Evolutionary conservation across 1,140 invertebrate genomes (phyloP), one percentile per base, ranked within the genome.

Genomic region (Globodera ellingtonae): DNA sequence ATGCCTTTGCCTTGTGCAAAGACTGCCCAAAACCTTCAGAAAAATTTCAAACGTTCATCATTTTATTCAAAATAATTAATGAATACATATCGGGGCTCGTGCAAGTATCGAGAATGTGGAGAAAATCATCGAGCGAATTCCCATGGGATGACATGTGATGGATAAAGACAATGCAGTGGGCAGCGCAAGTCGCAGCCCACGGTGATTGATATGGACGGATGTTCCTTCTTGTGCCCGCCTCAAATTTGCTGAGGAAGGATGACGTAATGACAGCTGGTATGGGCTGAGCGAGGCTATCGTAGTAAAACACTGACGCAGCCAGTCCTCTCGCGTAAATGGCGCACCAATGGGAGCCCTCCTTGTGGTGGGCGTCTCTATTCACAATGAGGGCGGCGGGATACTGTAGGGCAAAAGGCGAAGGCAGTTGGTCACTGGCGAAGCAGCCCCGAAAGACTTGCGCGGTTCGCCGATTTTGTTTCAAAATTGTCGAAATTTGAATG

Each of bases 401-500:
- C 46, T 35, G 67, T 9, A 70, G 67, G 1, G 67, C 6, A 6
- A 21, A 1, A 35, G 67, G 67, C 4, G 67, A 47, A 2, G 74
- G 74, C 10, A 76, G 13, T 21, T n/a, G 46, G 21, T 75, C 73
- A 75, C 73, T 62, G 7, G 73, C 52, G 35, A 24, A 75, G 10
- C 73, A 75, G 3, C 73, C 73, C 44, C 62, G 46, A 52, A 75
- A 75, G 6, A 75, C 18, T 24, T 0, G 46, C 1, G 5, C 13
- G 44, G 74, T 76, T n/a, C 21, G 13, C 66, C 7, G n/a, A 62
- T 76, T 76, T 76, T 62, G 13, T 8, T 4, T 21, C 52, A 76
- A 65, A 15, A 76, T 76, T n/a, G 24, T 76, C 44, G 74, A 6
- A 66, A 76, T 76, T 47, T 76, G 74, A 9, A 8, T 2, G 15